Base-by-base conservation (phyloP, 2,797 vertebrate species). In the Hirundo rustica region DNA sequence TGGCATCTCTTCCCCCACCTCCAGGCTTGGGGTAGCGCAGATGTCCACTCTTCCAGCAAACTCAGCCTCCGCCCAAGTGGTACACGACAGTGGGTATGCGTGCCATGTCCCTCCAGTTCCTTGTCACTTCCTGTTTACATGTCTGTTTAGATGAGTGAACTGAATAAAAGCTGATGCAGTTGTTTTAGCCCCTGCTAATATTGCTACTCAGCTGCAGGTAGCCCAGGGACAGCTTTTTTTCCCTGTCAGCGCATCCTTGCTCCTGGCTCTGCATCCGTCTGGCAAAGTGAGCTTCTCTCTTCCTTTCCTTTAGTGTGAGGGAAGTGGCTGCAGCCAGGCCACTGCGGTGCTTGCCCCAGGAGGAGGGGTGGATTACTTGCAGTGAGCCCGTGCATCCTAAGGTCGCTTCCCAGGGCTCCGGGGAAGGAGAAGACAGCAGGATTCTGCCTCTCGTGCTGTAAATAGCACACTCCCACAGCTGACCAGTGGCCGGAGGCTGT, bases 121-220 rank as follows among this genome's bases (percentile, higher is more conserved):
- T 95, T 98, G 96, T 97, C 94, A 91, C 9, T 96, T 96, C 96
- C 92, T 95, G 97, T 98, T 98, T 98, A 98, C 97, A 97, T 44
- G 19, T 96, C 66, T 95, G 58, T 97, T 88, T 93, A 92, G 95
- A 91, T 95, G 88, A 94, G 85, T 89, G 96, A 97, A 96, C 95
- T 97, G 95, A 97, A 97, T 97, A 97, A 98, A 98, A 94, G 82
- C 94, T 5, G 50, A 93, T 96, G 89, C 92, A 89, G 93, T 97
- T 95, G 93, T 94, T 97, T 90, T 72, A 88, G 85, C 91, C 95
- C 91, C 72, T 97, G 74, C 94, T 75, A 45, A 78, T 86, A 89
- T 86, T 94, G 89, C 96, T 92, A 15, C 83, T 93, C 26, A 75
- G 95, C 96, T 94, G 64, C 86, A 88, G 89, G 44, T 91, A 95